phyloP scores from a whole-genome alignment of 2,888 invertebrate species.

The Drosophila aldrichi region DNA sequence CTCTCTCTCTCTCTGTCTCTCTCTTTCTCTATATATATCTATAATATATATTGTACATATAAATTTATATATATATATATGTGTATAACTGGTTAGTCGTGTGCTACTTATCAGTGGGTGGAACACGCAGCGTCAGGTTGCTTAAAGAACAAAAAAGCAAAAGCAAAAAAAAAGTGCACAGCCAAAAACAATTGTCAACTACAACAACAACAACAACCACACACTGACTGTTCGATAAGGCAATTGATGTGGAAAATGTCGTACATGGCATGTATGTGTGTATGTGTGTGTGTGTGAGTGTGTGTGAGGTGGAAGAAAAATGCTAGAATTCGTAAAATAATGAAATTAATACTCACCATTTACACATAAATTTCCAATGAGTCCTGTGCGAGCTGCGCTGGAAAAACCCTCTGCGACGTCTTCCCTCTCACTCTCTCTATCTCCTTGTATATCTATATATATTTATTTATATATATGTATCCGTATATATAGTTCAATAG shows the following conservation, averaged over 20 bases:
- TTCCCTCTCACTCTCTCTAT: too few relatives aligned
- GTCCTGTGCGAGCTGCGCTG: slow-evolving; percentile 40
- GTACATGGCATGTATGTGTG: neutral
- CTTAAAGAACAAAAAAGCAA: neutral
- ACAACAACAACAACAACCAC: neutral
- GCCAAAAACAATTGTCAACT: neutral
- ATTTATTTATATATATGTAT: neutral
- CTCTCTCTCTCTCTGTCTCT: too few relatives aligned
- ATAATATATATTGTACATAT: neutral
- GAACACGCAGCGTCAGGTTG: neutral
- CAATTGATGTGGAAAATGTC: neutral
- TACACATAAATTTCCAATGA: slow-evolving; percentile 63
- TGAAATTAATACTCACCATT: slow-evolving; percentile 63
- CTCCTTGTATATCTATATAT: neutral
- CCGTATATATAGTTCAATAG: neutral
- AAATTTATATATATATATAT: neutral
- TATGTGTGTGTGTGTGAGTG: neutral
- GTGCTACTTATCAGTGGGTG: slow-evolving; percentile 8
- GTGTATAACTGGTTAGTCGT: neutral
- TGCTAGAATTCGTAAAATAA: slow-evolving; percentile 4
- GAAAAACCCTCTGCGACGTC: slow-evolving; percentile 5
- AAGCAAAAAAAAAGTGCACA: slow-evolving; percentile 16
- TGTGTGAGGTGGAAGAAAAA: neutral
- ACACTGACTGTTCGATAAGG: slow-evolving; percentile 15
- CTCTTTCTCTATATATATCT: too few relatives aligned